Conservation (phyloP, 2,113 vertebrate species). For the Columba janthina region DNA sequence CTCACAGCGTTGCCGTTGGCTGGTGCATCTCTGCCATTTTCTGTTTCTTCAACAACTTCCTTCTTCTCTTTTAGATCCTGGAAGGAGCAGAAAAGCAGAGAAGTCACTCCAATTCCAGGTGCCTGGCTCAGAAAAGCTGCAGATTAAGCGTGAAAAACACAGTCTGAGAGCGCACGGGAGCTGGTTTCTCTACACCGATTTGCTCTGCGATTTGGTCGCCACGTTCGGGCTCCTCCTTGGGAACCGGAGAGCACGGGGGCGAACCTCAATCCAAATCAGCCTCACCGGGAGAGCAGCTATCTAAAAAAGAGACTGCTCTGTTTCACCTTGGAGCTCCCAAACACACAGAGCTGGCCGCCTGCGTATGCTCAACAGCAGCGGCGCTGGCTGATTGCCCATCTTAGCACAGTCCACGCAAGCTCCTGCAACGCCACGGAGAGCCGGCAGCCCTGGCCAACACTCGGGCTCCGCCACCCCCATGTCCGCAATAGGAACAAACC, state of each 20-base stretch:
- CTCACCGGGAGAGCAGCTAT: conserved; percentile 25
- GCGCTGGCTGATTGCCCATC: conserved; percentile 40
- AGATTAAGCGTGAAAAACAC: conserved; percentile 14
- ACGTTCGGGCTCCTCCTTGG: conserved; percentile 26
- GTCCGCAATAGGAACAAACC: background rate
- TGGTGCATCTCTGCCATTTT: conserved; percentile 91
- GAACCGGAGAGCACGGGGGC: background rate
- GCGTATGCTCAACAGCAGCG: conserved; percentile 33
- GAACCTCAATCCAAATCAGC: conserved; percentile 20
- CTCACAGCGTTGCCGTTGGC: conserved; percentile 94
- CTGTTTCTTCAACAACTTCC: conserved; percentile 90
- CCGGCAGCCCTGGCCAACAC: accelerated
- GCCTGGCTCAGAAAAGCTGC: conserved; percentile 5
- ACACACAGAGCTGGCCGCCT: background rate
- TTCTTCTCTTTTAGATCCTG: conserved; percentile 98
- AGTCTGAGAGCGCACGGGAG: background rate
- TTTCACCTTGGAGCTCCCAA: conserved; percentile 46
- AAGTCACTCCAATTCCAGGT: conserved; percentile 25
- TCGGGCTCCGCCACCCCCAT: accelerated
- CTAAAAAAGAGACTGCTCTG: conserved; percentile 13
- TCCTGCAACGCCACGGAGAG: conserved; percentile 23
- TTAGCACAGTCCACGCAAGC: conserved; percentile 35
- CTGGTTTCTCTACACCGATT: background rate
- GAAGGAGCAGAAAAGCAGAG: conserved; percentile 39
- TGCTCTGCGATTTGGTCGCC: conserved; percentile 5